Conservation (phyloP, 1,140 invertebrate species). For the Drosophila ananassae region DNA sequence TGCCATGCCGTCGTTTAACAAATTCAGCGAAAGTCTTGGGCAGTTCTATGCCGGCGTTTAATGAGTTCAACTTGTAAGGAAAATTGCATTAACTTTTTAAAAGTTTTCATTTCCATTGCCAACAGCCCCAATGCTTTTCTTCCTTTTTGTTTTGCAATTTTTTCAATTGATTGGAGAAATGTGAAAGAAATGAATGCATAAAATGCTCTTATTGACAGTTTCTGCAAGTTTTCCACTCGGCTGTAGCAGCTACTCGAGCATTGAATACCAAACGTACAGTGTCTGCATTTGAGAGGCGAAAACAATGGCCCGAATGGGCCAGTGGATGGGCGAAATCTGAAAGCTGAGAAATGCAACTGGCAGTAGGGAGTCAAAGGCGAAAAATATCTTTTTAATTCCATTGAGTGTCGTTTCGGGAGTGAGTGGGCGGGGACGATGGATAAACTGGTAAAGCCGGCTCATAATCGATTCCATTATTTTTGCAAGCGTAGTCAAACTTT, state of each 20-base stretch:
- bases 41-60: slow-evolving; percentile 34
- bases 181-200: slow-evolving; percentile 58
- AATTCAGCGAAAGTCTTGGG: slow-evolving; percentile 2
- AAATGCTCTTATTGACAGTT: slow-evolving; percentile 76
- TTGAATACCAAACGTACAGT: slow-evolving; percentile 47
- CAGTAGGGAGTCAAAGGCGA: slow-evolving; percentile 40
- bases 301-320: slow-evolving; percentile 36
- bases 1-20: slow-evolving; percentile 11
- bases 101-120: slow-evolving; percentile 16
- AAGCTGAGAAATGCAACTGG: slow-evolving; percentile 51
- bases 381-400: slow-evolving; percentile 65
- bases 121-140: neutral
- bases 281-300: slow-evolving; percentile 65
- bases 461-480: slow-evolving; percentile 78
- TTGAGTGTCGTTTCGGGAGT: slow-evolving; percentile 33
- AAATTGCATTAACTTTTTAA: slow-evolving; percentile 56
- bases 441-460: slow-evolving; percentile 20
- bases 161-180: slow-evolving; percentile 42
- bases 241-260: slow-evolving; percentile 42
- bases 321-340: slow-evolving; percentile 1
- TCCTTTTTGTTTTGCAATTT: slow-evolving; percentile 19
- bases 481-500: slow-evolving; percentile 64
- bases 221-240: slow-evolving; percentile 40
- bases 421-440: neutral
- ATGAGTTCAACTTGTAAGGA: slow-evolving; percentile 33